These are phyloP conservation scores for Hippocampus zosterae DNA, from an alignment of 2,113 vertebrate species.

Conservation along the genomic window DNA sequence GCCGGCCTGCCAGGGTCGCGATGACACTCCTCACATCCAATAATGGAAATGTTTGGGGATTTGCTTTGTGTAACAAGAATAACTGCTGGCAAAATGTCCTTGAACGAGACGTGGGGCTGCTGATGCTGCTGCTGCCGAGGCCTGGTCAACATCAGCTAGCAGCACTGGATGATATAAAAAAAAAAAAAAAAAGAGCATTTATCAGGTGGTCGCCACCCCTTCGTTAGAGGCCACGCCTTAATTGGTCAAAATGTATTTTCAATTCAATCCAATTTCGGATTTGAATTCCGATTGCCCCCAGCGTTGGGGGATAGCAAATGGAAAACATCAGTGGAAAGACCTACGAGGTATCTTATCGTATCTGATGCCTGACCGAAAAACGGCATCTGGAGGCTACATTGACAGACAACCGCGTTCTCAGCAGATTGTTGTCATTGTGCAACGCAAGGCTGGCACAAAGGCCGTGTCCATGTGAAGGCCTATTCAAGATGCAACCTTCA, in stretches of 20 bases:
- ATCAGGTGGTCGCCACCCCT: too few relatives aligned
- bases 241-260: neutral
- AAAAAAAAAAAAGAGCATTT: too few relatives aligned
- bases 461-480: neutral
- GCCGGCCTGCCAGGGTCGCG: neutral
- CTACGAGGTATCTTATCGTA: neutral
- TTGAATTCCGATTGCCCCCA: neutral
- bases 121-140: neutral
- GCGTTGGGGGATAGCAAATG: neutral
- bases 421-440: neutral
- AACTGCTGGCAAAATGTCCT: conserved; percentile 21
- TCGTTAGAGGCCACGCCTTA: neutral
- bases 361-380: neutral
- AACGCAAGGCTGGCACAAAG: neutral
- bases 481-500: neutral
- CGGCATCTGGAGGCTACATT: neutral
- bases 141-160: neutral
- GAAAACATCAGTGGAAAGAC: neutral
- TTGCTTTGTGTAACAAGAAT: conserved; percentile 19
- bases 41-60: conserved; percentile 21
- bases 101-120: conserved; percentile 16
- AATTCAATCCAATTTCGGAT: too few relatives aligned
- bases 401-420: neutral
- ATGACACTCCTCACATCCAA: conserved; percentile 10
- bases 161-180: neutral